Evolutionary conservation across 2,888 invertebrate species (phyloP).

Genomic region (Caenorhabditis uteleia): DNA sequence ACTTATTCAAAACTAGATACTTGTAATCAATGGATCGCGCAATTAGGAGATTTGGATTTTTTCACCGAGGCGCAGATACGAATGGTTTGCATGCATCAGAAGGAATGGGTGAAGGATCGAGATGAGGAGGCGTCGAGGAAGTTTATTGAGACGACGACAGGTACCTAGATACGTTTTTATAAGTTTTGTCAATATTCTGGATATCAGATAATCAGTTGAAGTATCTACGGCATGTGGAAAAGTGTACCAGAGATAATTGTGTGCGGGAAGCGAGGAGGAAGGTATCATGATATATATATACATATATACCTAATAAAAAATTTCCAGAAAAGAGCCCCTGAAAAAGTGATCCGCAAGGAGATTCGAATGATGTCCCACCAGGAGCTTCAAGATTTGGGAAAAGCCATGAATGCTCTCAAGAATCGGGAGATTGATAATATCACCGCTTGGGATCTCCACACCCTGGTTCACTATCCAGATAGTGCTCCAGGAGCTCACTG

Average conservation of each 20-base stretch:
- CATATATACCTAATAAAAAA: background rate
- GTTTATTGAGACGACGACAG: slow-evolving; percentile 28
- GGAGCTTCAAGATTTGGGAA: slow-evolving; percentile 47
- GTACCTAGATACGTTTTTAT: background rate
- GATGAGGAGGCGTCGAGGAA: slow-evolving; percentile 29
- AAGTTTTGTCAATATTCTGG: background rate
- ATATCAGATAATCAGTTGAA: slow-evolving; percentile 46
- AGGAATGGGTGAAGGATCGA: slow-evolving; percentile 57
- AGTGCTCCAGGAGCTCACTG: slow-evolving; percentile 63
- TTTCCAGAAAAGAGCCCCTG: slow-evolving; percentile 34
- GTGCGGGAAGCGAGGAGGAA: slow-evolving; percentile 44
- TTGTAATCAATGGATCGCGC: slow-evolving; percentile 28
- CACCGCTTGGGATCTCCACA: slow-evolving; percentile 66
- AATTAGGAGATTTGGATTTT: slow-evolving; percentile 25
- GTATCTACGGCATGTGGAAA: slow-evolving; percentile 51
- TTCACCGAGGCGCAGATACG: slow-evolving; percentile 37
- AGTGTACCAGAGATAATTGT: slow-evolving; percentile 52
- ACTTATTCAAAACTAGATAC: slow-evolving; percentile 29
- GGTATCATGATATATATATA: slow-evolving; percentile 14
- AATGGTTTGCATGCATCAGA: slow-evolving; percentile 57
- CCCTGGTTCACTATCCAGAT: slow-evolving; percentile 66
- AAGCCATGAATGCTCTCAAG: slow-evolving; percentile 65
- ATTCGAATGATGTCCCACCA: slow-evolving; percentile 57
- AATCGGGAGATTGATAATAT: slow-evolving; percentile 60
- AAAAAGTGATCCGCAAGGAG: slow-evolving; percentile 58